Evolutionary conservation across 2,888 invertebrate genomes (phyloP).

Genomic region (Malthinus seriepunctatus): DNA sequence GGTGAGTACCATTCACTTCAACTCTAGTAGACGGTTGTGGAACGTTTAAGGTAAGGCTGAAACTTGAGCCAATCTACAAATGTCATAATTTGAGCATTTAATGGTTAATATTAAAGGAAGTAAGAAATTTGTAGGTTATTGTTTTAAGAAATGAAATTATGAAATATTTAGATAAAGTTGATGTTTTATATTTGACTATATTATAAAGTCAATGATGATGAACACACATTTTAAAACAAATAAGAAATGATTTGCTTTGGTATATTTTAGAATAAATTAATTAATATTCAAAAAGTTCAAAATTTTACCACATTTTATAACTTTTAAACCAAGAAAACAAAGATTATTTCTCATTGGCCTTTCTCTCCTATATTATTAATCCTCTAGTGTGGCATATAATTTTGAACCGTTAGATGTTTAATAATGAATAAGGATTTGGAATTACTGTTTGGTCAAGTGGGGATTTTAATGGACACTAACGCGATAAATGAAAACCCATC

Average conservation of each 20-base stretch:
- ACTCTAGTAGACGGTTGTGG: too few relatives aligned
- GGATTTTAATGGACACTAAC: conserved; percentile 15
- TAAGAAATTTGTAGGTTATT: too few relatives aligned
- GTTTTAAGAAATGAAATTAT: too few relatives aligned
- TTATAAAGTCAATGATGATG: conserved; percentile 2
- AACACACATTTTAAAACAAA: not conserved
- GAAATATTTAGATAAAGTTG: too few relatives aligned
- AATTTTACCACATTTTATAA: not conserved
- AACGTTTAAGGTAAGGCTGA: too few relatives aligned
- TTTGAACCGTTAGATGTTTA: not conserved
- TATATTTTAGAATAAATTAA: not conserved
- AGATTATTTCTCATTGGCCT: not conserved
- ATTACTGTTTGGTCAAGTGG: conserved; percentile 7
- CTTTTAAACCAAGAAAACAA: not conserved
- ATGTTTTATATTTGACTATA: too few relatives aligned
- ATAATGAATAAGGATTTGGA: not conserved
- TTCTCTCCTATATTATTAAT: not conserved
- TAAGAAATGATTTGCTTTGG: conserved; percentile 1
- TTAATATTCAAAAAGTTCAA: not conserved
- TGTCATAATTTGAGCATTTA: too few relatives aligned
- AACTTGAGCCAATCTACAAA: too few relatives aligned
- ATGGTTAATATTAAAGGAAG: too few relatives aligned
- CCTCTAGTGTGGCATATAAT: not conserved
- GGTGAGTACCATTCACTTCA: too few relatives aligned
- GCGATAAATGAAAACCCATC: conserved; percentile 22